phyloP scores from a whole-genome alignment of 2,797 vertebrate species.

The Pseudochirops corinnae region DNA sequence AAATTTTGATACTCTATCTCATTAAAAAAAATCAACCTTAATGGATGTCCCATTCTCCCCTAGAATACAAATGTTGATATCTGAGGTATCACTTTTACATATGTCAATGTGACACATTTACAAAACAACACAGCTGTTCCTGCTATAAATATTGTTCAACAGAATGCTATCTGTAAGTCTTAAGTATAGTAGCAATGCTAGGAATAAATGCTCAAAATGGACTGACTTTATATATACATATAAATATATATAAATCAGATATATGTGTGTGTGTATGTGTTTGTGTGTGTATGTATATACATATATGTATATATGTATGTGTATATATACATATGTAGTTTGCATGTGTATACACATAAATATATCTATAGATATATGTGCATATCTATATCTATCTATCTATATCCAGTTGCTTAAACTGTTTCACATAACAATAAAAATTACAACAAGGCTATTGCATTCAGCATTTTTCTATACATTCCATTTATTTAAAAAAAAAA shows the following conservation, averaged over 20 bases:
- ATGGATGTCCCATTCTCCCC: conserved; percentile 53
- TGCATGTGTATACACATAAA: too few relatives aligned
- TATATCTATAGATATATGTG: too few relatives aligned
- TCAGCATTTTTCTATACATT: conserved; percentile 44
- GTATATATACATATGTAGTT: too few relatives aligned
- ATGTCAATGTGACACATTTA: conserved; percentile 75
- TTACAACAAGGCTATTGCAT: conserved; percentile 54
- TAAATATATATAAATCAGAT: too few relatives aligned
- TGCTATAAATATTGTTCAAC: conserved; percentile 44
- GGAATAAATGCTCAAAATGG: conserved; percentile 44
- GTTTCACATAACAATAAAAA: conserved; percentile 55
- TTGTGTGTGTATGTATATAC: too few relatives aligned
- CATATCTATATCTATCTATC: too few relatives aligned
- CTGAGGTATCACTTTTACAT: conserved; percentile 70
- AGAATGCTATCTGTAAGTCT: conserved; percentile 44
- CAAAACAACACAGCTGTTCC: conserved; percentile 58
- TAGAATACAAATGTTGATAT: conserved; percentile 60
- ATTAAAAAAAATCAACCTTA: conserved; percentile 61
- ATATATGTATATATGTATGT: too few relatives aligned
- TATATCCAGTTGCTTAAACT: conserved; percentile 32
- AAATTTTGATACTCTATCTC: conserved; percentile 57
- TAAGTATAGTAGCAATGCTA: background rate
- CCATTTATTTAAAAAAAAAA: conserved; percentile 47
- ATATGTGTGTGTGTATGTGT: too few relatives aligned
- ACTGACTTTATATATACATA: background rate